Base-by-base conservation (phyloP, 2,113 vertebrate genomes). In the human region DNA sequence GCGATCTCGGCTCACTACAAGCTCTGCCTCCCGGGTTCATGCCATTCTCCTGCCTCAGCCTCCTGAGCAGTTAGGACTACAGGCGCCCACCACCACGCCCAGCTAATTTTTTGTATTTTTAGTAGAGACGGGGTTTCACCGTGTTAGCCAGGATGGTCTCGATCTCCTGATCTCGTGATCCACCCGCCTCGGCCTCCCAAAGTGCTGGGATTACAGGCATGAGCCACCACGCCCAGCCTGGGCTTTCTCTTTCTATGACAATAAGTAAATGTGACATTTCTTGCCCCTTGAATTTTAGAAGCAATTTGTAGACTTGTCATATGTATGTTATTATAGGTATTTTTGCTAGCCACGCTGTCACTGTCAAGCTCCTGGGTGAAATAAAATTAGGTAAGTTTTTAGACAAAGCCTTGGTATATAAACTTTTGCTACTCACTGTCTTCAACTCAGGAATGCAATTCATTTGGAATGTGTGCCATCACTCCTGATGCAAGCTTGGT, bases 241-340 rank as follows among this genome's bases (percentile, higher is more conserved):
- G 32, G 17, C 14, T 73, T 27, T 32, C 52, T 18, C n/a, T 20
- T 68, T 40, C 64, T 76, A 66, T 23, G 14, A 59, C 12, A 8
- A 20, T 7, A 40, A 57, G 48, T 35, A 16, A 85, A 18, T 14
- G 8, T 38, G 80, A 25, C 7, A 0, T n/a, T 32, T 48, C 48
- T 16, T 18, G 10, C 73, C 66, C 20, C 45, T 64, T 66, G 75
- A 32, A 17, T 17, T 30, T 64, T 4, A 38, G 80, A 22, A 66
- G 25, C 16, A n/a, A 32, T 64, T 17, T 81, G 73, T 27, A 20
- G 5, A 2, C 16, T 2, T 32, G 61, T 45, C 4, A 8, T 32
- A 0, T 13, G 2, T 38, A 7, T 3, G 17, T 38, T 20, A 1
- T 10, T 43, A 7, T 1, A 4, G 17, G 14, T 16, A 3, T 9